phyloP scores from a whole-genome alignment of 2,888 invertebrate genomes.

The Drosophila atripex region DNA sequence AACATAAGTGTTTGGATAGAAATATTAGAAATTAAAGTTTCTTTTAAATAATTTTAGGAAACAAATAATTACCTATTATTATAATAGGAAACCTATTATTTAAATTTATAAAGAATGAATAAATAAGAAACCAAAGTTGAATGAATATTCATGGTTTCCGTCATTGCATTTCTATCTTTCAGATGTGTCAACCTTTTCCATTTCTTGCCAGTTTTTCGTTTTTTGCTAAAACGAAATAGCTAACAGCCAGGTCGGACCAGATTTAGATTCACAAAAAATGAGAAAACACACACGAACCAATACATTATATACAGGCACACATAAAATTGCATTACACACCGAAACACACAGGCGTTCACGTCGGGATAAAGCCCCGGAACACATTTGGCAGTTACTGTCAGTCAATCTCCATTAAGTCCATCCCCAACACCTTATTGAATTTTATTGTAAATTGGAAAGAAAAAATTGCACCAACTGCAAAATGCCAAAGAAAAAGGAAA shows the following conservation, averaged over 20 bases:
- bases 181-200: conserved; percentile 38
- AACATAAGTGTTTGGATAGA: background rate
- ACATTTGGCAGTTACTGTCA: conserved; percentile 76
- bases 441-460: conserved; percentile 78
- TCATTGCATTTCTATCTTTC: conserved; percentile 22
- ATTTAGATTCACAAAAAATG: conserved; percentile 52
- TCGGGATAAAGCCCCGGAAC: conserved; percentile 31
- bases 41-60: background rate
- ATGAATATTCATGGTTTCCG: conserved; percentile 3
- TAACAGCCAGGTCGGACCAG: conserved; percentile 41
- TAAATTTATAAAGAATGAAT: background rate
- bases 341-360: conserved; percentile 15
- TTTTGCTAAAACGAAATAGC: conserved; percentile 30
- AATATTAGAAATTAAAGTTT: background rate
- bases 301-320: conserved; percentile 14
- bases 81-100: background rate
- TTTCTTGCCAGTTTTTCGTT: conserved; percentile 45
- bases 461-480: conserved; percentile 50
- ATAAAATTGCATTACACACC: conserved; percentile 38
- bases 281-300: conserved; percentile 13
- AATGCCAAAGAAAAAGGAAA: conserved; percentile 39
- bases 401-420: conserved; percentile 77
- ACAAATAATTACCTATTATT: background rate
- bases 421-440: conserved; percentile 77
- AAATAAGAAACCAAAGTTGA: background rate